A percentile compares a stretch with the other conserved stretches of the same genome.
Conservation (phyloP, 2,113 vertebrate genomes). For the Uropsilus gracilis region DNA sequence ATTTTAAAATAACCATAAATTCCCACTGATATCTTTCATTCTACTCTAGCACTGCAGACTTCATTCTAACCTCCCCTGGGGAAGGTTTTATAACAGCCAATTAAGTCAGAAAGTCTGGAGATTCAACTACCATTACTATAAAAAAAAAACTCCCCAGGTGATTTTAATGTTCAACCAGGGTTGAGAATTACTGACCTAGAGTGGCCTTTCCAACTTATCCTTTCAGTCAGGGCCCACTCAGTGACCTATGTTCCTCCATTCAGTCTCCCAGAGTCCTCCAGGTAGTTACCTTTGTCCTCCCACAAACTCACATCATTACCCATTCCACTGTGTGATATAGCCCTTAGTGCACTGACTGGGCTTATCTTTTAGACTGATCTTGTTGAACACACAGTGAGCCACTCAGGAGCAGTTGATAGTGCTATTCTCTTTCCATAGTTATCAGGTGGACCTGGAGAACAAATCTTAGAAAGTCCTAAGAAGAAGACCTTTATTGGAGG, state of each 20-base stretch:
- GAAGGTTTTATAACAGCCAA: conserved; percentile 11
- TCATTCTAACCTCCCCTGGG: not conserved
- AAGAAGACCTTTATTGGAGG: not conserved
- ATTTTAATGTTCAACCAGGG: not conserved
- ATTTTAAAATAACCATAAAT: no score
- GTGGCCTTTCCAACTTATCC: not conserved
- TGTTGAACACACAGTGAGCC: not conserved
- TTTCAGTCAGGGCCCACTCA: not conserved
- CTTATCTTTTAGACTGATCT: not conserved
- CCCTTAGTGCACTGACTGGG: not conserved
- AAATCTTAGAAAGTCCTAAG: not conserved
- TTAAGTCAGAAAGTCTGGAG: not conserved
- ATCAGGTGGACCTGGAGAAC: not conserved
- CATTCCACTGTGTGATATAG: not conserved
- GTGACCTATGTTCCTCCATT: not conserved
- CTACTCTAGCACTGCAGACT: not conserved
- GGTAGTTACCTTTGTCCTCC: not conserved
- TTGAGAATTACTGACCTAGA: not conserved
- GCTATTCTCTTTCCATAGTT: not conserved
- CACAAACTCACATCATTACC: not conserved
- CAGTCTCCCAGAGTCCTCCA: not conserved
- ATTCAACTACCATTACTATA: no score
- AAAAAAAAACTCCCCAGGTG: no score
- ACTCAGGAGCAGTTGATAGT: not conserved
- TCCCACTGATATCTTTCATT: not conserved